Conservation (phyloP, 2,113 vertebrate genomes). For the Eupsittula cactorum region DNA sequence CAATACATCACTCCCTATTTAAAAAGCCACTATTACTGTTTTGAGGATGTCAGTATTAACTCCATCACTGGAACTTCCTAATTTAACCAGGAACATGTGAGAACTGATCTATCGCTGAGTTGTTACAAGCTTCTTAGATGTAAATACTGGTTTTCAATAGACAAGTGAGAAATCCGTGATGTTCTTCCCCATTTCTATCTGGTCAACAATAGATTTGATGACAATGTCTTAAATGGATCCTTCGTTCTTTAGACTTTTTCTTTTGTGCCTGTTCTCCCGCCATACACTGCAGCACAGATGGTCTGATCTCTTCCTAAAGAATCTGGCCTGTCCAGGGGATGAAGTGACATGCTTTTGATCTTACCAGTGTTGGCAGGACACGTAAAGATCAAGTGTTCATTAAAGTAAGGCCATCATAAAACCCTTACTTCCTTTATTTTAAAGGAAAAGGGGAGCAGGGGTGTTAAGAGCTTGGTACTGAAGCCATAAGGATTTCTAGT, state of each 20-base stretch:
- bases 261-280: rapidly evolving
- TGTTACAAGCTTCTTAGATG: background rate
- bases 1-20: background rate
- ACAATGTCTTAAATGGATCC: background rate
- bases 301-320: background rate
- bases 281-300: background rate
- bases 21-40: background rate
- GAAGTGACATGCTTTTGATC: background rate
- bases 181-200: background rate
- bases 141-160: background rate
- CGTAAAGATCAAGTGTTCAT: background rate
- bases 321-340: background rate
- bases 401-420: background rate
- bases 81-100: background rate
- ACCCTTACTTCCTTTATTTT: background rate
- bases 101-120: background rate
- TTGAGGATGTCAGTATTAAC: background rate
- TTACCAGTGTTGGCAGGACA: background rate
- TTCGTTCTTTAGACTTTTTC: background rate
- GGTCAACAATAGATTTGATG: background rate
- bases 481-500: background rate
- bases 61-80: background rate
- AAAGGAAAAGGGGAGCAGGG: background rate
- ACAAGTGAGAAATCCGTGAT: background rate
- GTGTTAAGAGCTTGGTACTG: background rate